Base-by-base conservation (phyloP, 2,888 invertebrate species). In the Drosophila aldrichi region DNA sequence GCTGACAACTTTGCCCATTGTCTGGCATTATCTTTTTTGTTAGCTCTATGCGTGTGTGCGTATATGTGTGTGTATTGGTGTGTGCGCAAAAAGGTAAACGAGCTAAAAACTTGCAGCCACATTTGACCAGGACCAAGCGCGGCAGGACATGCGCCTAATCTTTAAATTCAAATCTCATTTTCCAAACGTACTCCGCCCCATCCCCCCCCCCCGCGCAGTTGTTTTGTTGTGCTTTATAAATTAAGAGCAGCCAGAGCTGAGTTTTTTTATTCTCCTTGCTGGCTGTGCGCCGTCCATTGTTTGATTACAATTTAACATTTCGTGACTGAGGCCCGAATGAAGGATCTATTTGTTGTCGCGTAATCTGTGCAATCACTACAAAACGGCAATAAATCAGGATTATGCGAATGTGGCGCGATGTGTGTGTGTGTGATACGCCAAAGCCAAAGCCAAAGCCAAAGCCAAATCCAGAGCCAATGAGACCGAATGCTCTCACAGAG, bases 381-480 rank as follows among this genome's bases (percentile, higher is more conserved):
- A 90, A 90, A 91, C 75, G 88, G 92, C 85, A 92, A 91, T 91
- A 91, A 91, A 91, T 91, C 91, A 91, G 92, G 91, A 91, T 91
- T 91, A 92, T 89, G 88, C 87, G 91, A 90, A 91, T 91, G 91
- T 90, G 87, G 86, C 81, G 79, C 82, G 86, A 90, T 88, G 90
- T 87, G 88, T 91, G 90, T 22, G 20, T 78, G 89, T 91, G 90
- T 77, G 90, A 88, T 80, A 69, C 66, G 63, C 55, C 51, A 43
- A 9, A 36, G 7, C 41, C 54, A 38, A 14, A 59, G 34, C 52
- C 64, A 32, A 3, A 40, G 44, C 60, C 61, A 51, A 41, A 32
- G 58, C 64, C 12, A 12, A 49, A 7, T 12, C 48, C 48, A 12
- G 7, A 18, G n/a, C n/a, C n/a, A n/a, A n/a, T n/a, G n/a, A n/a